A percentile compares a stretch with the other conserved stretches of the same genome.
Evolutionary conservation across 2,113 vertebrate species (phyloP).

Genomic region (Melanocharis versteri): DNA sequence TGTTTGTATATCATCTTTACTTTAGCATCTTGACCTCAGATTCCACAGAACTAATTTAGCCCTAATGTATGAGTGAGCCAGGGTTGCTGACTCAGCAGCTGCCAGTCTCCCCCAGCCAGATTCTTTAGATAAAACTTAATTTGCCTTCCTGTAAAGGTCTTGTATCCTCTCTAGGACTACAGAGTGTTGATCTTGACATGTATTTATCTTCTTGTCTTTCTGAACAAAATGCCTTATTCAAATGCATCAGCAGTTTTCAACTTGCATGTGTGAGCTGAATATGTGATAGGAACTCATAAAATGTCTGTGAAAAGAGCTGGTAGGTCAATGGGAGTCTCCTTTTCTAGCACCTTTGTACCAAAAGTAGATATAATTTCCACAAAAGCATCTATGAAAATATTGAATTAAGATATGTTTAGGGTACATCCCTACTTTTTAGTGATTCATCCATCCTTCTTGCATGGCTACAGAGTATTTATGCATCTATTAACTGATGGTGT

Average conservation of each 20-base stretch:
- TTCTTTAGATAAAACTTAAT: neutral
- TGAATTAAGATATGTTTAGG: neutral
- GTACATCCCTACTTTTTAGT: neutral
- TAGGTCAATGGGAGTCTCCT: neutral
- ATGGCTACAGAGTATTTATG: neutral
- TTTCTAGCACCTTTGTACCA: neutral
- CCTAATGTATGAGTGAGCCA: neutral
- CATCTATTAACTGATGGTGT: neutral
- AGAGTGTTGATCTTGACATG: neutral
- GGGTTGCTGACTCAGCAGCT: neutral
- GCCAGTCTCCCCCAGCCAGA: neutral
- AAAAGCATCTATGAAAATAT: neutral
- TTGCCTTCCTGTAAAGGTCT: neutral
- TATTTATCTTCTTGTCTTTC: neutral
- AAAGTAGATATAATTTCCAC: neutral
- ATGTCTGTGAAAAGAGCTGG: neutral
- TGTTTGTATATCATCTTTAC: neutral
- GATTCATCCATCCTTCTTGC: neutral
- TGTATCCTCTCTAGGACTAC: neutral
- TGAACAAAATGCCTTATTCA: neutral
- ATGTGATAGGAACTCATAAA: neutral
- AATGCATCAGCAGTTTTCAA: neutral
- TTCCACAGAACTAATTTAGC: neutral
- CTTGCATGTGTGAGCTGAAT: neutral
- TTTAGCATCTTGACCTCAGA: neutral